Base-by-base conservation (phyloP, 2,888 invertebrate genomes). In the Drosophila siamana region DNA sequence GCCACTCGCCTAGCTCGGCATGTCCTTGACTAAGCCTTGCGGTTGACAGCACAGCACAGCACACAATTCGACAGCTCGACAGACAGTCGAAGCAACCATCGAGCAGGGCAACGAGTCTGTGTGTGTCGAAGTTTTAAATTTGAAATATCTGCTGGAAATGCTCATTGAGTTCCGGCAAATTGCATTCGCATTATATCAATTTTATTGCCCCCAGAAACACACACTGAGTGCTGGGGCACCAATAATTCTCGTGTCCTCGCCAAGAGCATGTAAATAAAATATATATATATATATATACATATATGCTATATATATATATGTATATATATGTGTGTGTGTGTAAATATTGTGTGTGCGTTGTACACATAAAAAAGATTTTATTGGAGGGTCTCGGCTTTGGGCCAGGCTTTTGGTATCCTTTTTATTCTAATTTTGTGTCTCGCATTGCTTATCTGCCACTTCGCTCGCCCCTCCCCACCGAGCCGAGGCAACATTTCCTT, bases 161-260 rank as follows among this genome's bases (percentile, higher is more conserved):
- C 19, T 38, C 38, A 36, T 19, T 44, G 26, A 26, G 44, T 8
- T 54, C 38, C 51, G 59, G 38, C 54, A 72, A 80, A 85, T 82
- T 83, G 70, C 82, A 72, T 70, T 65, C 69, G 52, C 64, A 87
- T 85, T 78, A 82, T 82, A 82, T 76, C 75, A 67, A 86, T 85
- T 83, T 73, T 83, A 85, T 86, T 66, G 72, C 69, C 68, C 44
- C 5, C 33, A 33, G 33, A 51, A 30, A 38, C 47, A 57, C 62
- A 15, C 47, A 57, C 62, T 13, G 46, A 64, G 38, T 44, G 68
- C 64, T 28, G 50, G 38, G 38, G 62, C 38, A 47, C 63, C 63
- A 59, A 66, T 66, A 59, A 77, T 55, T 59, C 61, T 26, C 41
- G 36, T 63, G 67, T 71, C 81, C 81, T 66, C 66, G 85, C 88